These are phyloP conservation scores for Drosophila cognata DNA, from an alignment of 2,888 invertebrate species.

Conservation along the genomic window DNA sequence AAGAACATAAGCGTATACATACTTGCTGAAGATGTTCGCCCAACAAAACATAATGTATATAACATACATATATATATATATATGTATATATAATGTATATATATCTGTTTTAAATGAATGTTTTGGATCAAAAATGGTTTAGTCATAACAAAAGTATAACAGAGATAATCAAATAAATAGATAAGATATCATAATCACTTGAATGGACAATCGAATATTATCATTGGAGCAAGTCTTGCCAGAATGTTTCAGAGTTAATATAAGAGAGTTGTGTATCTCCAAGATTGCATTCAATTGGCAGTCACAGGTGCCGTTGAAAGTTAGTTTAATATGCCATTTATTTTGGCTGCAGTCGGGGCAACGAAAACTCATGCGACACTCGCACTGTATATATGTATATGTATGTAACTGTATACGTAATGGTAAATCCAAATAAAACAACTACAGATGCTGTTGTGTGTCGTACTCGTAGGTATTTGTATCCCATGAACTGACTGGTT, in stretches of 20 bases:
- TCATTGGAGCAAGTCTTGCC: neutral
- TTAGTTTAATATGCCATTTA: conserved; percentile 79
- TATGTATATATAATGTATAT: too few species aligned
- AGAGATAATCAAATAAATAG: neutral
- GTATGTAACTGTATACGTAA: conserved; percentile 2
- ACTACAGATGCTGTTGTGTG: neutral
- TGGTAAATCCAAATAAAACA: neutral
- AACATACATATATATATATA: too few species aligned
- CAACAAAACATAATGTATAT: too few species aligned
- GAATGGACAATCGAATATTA: neutral
- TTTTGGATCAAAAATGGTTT: neutral
- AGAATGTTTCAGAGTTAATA: neutral
- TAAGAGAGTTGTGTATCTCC: conserved; percentile 6
- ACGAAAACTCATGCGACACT: conserved; percentile 63
- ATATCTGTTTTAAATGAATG: neutral
- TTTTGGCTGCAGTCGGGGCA: conserved; percentile 65
- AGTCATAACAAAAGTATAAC: neutral
- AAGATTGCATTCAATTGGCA: conserved; percentile 41
- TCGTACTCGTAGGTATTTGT: neutral
- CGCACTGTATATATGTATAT: neutral
- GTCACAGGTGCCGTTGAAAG: conserved; percentile 73
- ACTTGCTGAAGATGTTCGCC: neutral
- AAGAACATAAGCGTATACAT: neutral
- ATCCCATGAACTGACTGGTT: conserved; percentile 28
- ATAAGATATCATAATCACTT: neutral